These are phyloP conservation scores for Drosophila yooni DNA, from an alignment of 2,888 invertebrate species.

Conservation along the genomic window DNA sequence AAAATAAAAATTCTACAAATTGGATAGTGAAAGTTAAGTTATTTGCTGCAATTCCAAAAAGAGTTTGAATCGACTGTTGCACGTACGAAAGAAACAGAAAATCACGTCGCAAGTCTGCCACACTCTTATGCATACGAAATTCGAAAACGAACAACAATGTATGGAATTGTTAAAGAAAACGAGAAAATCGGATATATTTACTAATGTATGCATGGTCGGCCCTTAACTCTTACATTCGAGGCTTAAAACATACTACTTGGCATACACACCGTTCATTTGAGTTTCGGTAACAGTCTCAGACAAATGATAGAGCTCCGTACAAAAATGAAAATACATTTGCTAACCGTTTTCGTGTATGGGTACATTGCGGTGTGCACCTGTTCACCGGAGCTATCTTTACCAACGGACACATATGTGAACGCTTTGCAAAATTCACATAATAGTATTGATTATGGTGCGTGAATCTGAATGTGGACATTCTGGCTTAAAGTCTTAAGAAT, in stretches of 20 bases:
- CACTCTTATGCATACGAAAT: slow-evolving; percentile 50
- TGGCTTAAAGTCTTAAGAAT: neutral
- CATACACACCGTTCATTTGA: slow-evolving; percentile 37
- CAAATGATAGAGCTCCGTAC: slow-evolving; percentile 13
- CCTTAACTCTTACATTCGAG: slow-evolving; percentile 17
- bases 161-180: neutral
- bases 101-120: slow-evolving; percentile 45
- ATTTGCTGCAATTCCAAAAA: slow-evolving; percentile 35
- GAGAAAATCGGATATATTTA: slow-evolving; percentile 4
- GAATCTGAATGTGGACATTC: neutral
- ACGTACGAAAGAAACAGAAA: slow-evolving; percentile 47
- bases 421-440: slow-evolving; percentile 79
- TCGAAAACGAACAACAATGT: slow-evolving; percentile 10
- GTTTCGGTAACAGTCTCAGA: slow-evolving; percentile 33
- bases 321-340: slow-evolving; percentile 35
- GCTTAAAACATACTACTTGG: slow-evolving; percentile 36
- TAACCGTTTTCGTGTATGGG: slow-evolving; percentile 12
- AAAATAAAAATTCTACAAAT: slow-evolving; percentile 20
- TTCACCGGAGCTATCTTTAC: slow-evolving; percentile 31
- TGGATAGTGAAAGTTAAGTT: slow-evolving; percentile 60
- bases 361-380: slow-evolving; percentile 7
- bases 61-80: slow-evolving; percentile 30
- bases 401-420: slow-evolving; percentile 80
- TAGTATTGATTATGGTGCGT: slow-evolving; percentile 68
- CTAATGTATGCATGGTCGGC: slow-evolving; percentile 16